A percentile compares a stretch with the other conserved stretches of the same genome.
phyloP scores from a whole-genome alignment of 2,797 vertebrate species.

The Loriculus beryllinus region DNA sequence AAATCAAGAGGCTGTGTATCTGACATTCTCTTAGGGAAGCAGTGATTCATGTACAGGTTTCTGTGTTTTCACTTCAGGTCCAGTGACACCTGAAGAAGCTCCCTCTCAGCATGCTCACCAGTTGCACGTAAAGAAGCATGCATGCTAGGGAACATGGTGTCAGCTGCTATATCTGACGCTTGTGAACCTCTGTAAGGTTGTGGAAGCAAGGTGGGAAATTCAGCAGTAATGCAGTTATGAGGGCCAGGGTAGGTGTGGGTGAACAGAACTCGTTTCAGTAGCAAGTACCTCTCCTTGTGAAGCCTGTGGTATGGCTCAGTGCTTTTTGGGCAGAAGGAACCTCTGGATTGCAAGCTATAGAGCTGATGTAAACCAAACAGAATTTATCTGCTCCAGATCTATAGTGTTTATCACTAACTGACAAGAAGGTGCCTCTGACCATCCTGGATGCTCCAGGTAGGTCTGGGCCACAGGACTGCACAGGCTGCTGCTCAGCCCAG shows the following conservation, averaged over 20 bases:
- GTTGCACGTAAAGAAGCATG: neutral
- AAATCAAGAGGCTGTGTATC: neutral
- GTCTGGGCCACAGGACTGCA: neutral
- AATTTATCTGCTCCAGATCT: neutral
- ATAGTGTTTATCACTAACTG: neutral
- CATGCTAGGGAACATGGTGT: neutral
- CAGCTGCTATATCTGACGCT: neutral
- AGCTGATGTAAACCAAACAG: neutral
- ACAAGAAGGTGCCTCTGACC: neutral
- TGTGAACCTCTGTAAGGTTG: neutral
- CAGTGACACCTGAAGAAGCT: neutral
- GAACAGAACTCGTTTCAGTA: neutral
- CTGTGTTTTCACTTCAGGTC: neutral
- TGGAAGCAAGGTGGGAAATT: neutral
- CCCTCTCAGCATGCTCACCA: neutral
- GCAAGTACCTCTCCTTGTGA: neutral
- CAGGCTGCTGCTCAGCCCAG: neutral
- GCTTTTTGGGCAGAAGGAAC: neutral
- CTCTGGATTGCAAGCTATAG: neutral
- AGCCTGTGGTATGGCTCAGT: fast-evolving
- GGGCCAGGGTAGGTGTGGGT: neutral
- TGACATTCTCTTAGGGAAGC: neutral
- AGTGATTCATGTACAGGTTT: neutral
- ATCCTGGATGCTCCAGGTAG: neutral
- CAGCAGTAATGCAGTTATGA: neutral